Percentiles rank a stretch among this genome's conserved stretches.
Evolutionary conservation across 2,797 vertebrate species (phyloP).

Genomic region (Sebastes glaucus): DNA sequence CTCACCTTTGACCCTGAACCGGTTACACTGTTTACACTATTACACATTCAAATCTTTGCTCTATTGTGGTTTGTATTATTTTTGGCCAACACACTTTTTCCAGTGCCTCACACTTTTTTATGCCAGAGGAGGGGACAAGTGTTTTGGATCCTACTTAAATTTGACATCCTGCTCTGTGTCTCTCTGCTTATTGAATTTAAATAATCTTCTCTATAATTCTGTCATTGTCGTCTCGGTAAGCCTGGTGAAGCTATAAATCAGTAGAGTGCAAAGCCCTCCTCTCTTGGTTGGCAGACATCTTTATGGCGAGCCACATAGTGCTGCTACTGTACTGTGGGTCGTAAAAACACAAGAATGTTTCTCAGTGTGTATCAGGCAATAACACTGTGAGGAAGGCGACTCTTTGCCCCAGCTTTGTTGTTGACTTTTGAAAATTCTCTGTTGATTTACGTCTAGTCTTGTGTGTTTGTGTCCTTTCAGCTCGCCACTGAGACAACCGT

Average conservation of each 20-base stretch:
- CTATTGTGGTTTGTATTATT: neutral
- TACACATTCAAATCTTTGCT: neutral
- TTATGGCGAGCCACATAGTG: slow-evolving; percentile 47
- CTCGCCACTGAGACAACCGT: slow-evolving; percentile 93
- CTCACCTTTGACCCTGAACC: slow-evolving; percentile 9
- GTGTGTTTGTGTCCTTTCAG: slow-evolving; percentile 75
- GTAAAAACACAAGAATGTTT: slow-evolving; percentile 54
- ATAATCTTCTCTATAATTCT: slow-evolving; percentile 64
- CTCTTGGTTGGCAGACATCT: slow-evolving; percentile 50
- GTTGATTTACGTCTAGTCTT: slow-evolving; percentile 29
- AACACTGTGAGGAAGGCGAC: slow-evolving; percentile 6
- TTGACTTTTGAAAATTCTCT: slow-evolving; percentile 31
- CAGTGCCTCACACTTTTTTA: slow-evolving; percentile 1
- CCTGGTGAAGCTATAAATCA: slow-evolving; percentile 58
- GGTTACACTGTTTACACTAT: neutral
- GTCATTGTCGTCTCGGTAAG: slow-evolving; percentile 48
- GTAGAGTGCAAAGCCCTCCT: slow-evolving; percentile 31
- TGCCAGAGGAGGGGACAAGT: slow-evolving; percentile 4
- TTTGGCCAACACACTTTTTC: slow-evolving; percentile 1
- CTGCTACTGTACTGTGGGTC: slow-evolving; percentile 44
- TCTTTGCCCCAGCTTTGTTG: slow-evolving; percentile 24
- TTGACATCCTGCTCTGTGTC: slow-evolving; percentile 42
- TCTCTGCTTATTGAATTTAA: slow-evolving; percentile 59
- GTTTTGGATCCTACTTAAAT: slow-evolving; percentile 39
- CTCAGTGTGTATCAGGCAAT: slow-evolving; percentile 27